A percentile compares a stretch with the other conserved stretches of the same genome.
These are phyloP conservation scores for Uropetala carovei DNA, from an alignment of 2,888 invertebrate species.

Conservation along the genomic window DNA sequence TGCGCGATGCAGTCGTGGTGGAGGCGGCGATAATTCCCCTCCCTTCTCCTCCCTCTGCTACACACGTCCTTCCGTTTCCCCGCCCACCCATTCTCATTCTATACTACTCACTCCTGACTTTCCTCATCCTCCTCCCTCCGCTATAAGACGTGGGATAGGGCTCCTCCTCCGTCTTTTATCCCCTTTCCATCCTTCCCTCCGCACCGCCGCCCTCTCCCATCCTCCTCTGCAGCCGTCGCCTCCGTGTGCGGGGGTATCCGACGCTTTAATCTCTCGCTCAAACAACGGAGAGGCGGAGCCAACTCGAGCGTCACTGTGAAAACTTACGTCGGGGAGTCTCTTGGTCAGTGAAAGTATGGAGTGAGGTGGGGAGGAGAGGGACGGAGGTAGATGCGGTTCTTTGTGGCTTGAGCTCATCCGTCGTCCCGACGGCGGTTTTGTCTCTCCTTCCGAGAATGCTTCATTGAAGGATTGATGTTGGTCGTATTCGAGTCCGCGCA, in stretches of 20 bases:
- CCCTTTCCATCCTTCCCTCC: background rate
- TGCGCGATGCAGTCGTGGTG: slow-evolving; percentile 29
- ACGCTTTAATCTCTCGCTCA: slow-evolving; percentile 49
- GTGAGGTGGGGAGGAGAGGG: background rate
- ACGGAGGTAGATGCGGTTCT: background rate
- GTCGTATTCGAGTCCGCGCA: no score
- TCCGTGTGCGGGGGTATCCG: background rate
- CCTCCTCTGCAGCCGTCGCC: background rate
- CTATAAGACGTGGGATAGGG: background rate
- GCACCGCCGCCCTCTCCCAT: background rate
- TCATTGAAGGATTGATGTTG: background rate
- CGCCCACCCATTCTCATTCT: background rate
- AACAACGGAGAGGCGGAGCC: slow-evolving; percentile 55
- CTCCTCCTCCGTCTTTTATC: background rate
- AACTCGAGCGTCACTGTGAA: slow-evolving; percentile 33
- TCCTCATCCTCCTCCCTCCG: background rate
- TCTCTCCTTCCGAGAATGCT: background rate
- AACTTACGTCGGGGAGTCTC: slow-evolving; percentile 34
- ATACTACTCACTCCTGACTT: background rate
- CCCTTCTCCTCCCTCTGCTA: background rate
- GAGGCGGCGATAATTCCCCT: background rate
- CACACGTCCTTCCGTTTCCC: background rate
- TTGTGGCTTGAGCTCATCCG: background rate
- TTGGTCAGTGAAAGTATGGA: slow-evolving; percentile 42
- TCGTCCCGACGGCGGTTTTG: background rate